phyloP scores from a whole-genome alignment of 2,888 invertebrate species.

The Trichopoda pennipes region DNA sequence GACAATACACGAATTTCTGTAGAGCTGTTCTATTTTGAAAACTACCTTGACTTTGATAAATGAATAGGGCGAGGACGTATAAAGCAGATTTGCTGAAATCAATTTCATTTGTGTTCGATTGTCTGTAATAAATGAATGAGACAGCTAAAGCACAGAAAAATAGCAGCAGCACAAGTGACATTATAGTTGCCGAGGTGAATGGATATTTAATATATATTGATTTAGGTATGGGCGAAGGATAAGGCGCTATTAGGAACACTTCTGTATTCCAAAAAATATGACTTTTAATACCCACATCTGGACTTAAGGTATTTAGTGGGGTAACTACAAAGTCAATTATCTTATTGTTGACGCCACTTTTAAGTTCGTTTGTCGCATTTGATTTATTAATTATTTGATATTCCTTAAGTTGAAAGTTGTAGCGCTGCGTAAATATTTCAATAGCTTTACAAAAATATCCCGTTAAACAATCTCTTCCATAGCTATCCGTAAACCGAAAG shows the following conservation, averaged over 20 bases:
- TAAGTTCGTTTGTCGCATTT: neutral
- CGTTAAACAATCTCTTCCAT: neutral
- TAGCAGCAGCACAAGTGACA: neutral
- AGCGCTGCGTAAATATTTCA: conserved; percentile 7
- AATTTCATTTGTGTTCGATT: neutral
- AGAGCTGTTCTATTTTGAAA: neutral
- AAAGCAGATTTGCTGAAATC: conserved; percentile 41
- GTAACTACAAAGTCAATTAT: neutral
- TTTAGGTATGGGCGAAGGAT: conserved; percentile 20
- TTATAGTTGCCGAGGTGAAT: neutral
- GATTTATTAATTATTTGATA: neutral
- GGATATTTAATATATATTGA: conserved; percentile 2
- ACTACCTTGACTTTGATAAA: conserved; percentile 29
- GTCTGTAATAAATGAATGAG: neutral
- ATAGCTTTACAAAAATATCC: conserved; percentile 37
- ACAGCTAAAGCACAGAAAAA: neutral
- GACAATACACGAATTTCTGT: neutral
- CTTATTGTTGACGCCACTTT: neutral
- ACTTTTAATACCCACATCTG: neutral
- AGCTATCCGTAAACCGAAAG: neutral
- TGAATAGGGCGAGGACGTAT: conserved; percentile 9
- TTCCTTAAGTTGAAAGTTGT: conserved; percentile 28
- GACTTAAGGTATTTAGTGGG: neutral
- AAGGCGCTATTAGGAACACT: conserved; percentile 14
- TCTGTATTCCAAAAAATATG: conserved; percentile 8